Conservation (phyloP, 2,888 invertebrate species). For the Polydrusus pterygomalis region DNA sequence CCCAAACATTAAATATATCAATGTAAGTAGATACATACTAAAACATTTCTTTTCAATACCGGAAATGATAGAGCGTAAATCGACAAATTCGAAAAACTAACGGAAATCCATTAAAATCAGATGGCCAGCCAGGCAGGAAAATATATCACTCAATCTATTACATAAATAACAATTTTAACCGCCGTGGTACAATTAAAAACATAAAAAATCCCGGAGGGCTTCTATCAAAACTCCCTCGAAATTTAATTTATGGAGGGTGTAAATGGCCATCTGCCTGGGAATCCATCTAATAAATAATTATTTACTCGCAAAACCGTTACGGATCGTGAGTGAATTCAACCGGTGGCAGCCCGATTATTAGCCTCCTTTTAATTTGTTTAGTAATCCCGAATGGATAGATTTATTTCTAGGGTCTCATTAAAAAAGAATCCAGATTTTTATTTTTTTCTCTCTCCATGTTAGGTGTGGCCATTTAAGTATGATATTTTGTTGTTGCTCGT, state of each 20-base stretch:
- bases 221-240: constrained; percentile 60
- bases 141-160: constrained; percentile 49
- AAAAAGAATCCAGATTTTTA: no score
- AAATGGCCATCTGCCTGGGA: constrained; percentile 67
- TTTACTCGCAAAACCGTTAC: constrained; percentile 64
- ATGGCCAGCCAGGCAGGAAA: constrained; percentile 55
- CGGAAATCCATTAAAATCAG: constrained; percentile 62
- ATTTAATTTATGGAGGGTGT: constrained; percentile 64
- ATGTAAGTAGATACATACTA: background rate
- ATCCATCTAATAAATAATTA: constrained; percentile 65
- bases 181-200: constrained; percentile 59
- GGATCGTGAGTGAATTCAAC: constrained; percentile 52
- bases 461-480: no score
- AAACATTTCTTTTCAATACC: constrained; percentile 29
- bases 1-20: background rate
- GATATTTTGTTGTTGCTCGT: no score
- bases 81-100: constrained; percentile 56
- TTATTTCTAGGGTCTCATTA: background rate
- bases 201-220: constrained; percentile 61
- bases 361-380: constrained; percentile 11
- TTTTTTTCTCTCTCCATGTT: no score
- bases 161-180: constrained; percentile 45
- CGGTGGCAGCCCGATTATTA: constrained; percentile 44
- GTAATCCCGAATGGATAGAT: background rate
- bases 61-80: constrained; percentile 54